Evolutionary conservation across 2,113 vertebrate genomes (phyloP).

Genomic region (Chloebia gouldiae): DNA sequence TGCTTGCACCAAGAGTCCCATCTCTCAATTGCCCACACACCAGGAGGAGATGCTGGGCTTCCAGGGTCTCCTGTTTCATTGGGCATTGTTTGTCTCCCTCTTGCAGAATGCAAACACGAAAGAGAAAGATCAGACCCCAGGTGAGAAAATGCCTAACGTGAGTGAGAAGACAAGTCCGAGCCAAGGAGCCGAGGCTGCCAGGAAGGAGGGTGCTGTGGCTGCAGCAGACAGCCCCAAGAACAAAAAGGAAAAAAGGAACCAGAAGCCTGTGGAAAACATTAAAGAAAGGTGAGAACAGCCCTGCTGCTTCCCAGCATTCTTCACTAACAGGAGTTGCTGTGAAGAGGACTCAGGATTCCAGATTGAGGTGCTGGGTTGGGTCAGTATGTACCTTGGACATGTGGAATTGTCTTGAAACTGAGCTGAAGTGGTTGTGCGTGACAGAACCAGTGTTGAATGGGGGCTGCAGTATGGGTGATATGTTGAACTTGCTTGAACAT

Average conservation of each 20-base stretch:
- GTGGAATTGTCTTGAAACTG: background rate
- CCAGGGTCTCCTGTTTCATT: background rate
- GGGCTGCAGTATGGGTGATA: background rate
- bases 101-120: background rate
- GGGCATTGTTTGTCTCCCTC: background rate
- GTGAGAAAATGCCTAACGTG: background rate
- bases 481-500: background rate
- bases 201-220: background rate
- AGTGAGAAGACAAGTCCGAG: background rate
- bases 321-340: background rate
- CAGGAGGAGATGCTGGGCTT: background rate
- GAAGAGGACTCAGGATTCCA: background rate
- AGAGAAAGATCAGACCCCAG: background rate
- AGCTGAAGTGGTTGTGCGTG: background rate
- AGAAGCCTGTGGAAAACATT: background rate
- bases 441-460: fast-evolving
- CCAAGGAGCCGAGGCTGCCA: background rate
- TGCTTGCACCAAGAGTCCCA: background rate
- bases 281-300: conserved; percentile 29
- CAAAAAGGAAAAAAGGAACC: background rate
- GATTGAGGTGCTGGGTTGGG: background rate
- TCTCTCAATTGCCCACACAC: background rate
- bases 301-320: background rate
- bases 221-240: background rate
- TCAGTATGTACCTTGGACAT: fast-evolving